A percentile compares a stretch with the other conserved stretches of the same genome.
phyloP scores from a whole-genome alignment of 1,140 invertebrate genomes.

The Nephila pilipes region DNA sequence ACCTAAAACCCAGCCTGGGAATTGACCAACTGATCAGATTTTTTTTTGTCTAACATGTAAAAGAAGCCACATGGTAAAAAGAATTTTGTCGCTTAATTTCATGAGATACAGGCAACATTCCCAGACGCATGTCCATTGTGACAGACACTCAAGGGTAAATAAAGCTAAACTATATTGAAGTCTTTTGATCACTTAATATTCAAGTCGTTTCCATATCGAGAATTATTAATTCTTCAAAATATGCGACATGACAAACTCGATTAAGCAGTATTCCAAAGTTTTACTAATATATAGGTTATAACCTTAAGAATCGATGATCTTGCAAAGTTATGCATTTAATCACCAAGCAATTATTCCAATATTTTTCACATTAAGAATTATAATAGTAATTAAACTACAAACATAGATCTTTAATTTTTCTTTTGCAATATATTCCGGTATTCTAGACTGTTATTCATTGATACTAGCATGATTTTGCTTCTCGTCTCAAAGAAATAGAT shows the following conservation, averaged over 20 bases:
- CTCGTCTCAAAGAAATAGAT: no score
- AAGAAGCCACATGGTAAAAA: no score
- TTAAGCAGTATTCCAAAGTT: not conserved
- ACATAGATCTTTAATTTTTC: no score
- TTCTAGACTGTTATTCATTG: not conserved
- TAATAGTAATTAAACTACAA: not conserved
- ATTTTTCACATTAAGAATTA: not conserved
- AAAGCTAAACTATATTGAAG: not conserved
- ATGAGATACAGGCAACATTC: no score
- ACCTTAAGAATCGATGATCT: not conserved
- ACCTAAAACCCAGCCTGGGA: no score
- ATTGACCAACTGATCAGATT: no score
- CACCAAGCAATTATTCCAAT: not conserved
- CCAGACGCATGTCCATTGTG: no score
- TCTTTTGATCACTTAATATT: not conserved
- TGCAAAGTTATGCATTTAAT: not conserved
- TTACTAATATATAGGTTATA: no score
- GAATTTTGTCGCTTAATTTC: no score
- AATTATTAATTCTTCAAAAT: not conserved
- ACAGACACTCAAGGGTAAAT: not conserved
- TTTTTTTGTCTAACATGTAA: no score
- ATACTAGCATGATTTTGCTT: no score
- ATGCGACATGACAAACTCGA: not conserved
- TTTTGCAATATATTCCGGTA: not conserved
- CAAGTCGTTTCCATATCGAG: not conserved